Percentiles rank a stretch among this genome's conserved stretches.
Evolutionary conservation across 2,888 invertebrate species (phyloP).

Genomic region (Hemistola chrysoprasaria): DNA sequence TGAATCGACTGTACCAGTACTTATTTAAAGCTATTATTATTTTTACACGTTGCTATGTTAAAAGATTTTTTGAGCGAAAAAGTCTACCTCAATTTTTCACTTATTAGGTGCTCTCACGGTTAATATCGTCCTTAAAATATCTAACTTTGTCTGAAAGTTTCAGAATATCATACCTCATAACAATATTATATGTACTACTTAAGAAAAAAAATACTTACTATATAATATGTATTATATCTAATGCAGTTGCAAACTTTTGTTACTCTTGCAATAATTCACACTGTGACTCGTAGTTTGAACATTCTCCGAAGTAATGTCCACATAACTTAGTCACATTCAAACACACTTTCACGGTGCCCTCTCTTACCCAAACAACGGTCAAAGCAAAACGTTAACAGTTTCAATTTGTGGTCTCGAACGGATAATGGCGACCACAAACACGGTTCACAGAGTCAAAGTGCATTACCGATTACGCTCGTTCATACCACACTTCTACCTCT

Average conservation of each 20-base stretch:
- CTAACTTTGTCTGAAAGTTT: too few species aligned
- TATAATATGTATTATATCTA: too few species aligned
- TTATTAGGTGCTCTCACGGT: conserved; percentile 5
- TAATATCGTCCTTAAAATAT: conserved; percentile 2
- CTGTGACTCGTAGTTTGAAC: too few species aligned
- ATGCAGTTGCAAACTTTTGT: too few species aligned
- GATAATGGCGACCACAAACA: conserved; percentile 49
- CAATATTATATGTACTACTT: too few species aligned
- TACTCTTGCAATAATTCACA: too few species aligned
- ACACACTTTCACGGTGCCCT: conserved; percentile 4
- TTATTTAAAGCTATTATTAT: conserved; percentile 24
- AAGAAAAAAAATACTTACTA: too few species aligned
- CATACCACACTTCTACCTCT: too few species aligned
- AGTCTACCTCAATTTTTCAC: conserved; percentile 8
- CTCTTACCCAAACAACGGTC: conserved; percentile 36
- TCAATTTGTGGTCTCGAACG: conserved; percentile 49
- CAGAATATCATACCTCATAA: too few species aligned
- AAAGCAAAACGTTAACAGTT: conserved; percentile 45
- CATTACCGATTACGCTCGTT: conserved; percentile 40
- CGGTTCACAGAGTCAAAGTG: conserved; percentile 40
- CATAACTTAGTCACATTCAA: neutral
- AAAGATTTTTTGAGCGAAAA: conserved; percentile 8
- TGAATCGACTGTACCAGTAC: too few species aligned
- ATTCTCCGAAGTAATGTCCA: neutral
- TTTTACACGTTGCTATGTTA: conserved; percentile 9